Conservation (phyloP, 1,140 invertebrate species). For the Cotesia typhae region DNA sequence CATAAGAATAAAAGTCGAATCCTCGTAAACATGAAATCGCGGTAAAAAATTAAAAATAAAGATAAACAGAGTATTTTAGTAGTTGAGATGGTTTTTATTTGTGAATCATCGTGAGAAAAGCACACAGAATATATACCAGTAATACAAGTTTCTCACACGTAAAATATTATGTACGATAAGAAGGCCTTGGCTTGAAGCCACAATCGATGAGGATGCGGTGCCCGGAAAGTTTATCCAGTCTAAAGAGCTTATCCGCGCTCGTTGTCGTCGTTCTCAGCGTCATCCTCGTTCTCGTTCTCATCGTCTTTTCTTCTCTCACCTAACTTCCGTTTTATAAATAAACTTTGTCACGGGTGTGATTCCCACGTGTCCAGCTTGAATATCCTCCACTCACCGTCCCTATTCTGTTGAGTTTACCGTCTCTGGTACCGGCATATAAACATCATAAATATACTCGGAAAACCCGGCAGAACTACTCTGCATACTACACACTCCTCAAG, state of each 20-base stretch:
- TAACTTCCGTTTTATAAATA: constrained; percentile 39
- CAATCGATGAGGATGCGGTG: constrained; percentile 44
- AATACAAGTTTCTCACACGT: constrained; percentile 38
- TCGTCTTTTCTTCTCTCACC: constrained; percentile 13
- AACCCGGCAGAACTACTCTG: too few relatives aligned
- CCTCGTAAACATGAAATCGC: not conserved
- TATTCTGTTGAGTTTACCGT: constrained; percentile 4
- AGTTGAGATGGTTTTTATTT: constrained; percentile 6
- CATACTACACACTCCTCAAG: too few relatives aligned
- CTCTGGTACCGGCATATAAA: too few relatives aligned
- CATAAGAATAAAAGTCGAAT: too few relatives aligned
- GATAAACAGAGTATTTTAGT: not conserved
- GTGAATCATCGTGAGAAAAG: not conserved
- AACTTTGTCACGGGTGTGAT: constrained; percentile 30
- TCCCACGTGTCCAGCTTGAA: constrained; percentile 30
- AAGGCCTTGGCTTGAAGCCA: constrained; percentile 40
- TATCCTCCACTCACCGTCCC: not conserved
- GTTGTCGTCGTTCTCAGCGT: constrained; percentile 7
- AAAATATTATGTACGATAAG: constrained; percentile 44
- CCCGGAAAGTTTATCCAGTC: constrained; percentile 41
- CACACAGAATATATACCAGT: not conserved
- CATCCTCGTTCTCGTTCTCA: not conserved
- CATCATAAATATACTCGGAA: not conserved
- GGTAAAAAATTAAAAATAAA: not conserved
- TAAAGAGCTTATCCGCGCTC: constrained; percentile 36